Evolutionary conservation across 2,888 invertebrate genomes (phyloP), one percentile per base, ranked within the genome.

Genomic region (Drosophila heteroneura): DNA sequence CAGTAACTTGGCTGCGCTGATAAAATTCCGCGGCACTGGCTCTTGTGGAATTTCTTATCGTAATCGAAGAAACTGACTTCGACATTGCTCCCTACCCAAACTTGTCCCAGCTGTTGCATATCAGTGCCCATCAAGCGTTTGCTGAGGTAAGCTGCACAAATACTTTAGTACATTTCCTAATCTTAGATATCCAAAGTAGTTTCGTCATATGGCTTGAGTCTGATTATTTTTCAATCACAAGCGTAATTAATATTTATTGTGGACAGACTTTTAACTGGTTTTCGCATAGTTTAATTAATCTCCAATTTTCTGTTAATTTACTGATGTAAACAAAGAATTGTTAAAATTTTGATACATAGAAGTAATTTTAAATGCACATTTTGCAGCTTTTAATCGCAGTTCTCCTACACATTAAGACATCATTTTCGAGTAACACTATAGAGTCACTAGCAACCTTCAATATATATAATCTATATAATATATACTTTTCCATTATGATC

Each of bases 31-130:
- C 30, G 41, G 64, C 67, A 69, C 67, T 75, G 70, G 71, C 67
- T 74, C 68, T 80, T 76, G 67, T 69, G 76, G 87, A 90, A 87
- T 90, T 76, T 68, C 89, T 89, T 86, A 87, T 86, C 86, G 61
- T 74, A 85, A 83, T 90, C 69, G 26, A 47, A 16, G 68, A 81
- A 83, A 83, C 83, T 85, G 74, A 75, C 77, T 87, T 61, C 58
- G 70, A 12, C 59, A 49, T 41, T 52, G 51, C 53, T 44, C 72
- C 33, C 79, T 76, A 71, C 41, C 33, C 0, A 39, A 22, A 39
- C 49, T 47, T 37, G 26, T 30, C 30, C 35, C 52, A 39, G 35
- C 30, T 49, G 35, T 26, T 83, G 89, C 69, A 76, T 82, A 82
- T 85, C 47, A 41, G 57, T 22, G 35, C 51, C 26, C 0, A 22